These are phyloP conservation scores for Poecilia velifera DNA, from an alignment of 2,797 vertebrate genomes.

Conservation along the genomic window DNA sequence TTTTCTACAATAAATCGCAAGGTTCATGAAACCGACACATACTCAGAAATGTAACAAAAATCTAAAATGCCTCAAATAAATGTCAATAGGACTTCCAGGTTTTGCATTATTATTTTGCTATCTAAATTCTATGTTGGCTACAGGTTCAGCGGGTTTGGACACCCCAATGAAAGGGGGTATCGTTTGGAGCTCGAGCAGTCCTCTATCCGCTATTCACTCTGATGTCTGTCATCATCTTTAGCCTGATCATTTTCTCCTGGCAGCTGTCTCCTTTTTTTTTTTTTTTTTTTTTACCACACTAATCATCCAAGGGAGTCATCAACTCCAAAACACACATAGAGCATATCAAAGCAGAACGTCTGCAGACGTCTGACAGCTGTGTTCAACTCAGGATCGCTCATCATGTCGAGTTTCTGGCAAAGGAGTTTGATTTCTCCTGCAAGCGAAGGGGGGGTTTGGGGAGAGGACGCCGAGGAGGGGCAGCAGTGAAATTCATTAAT, in stretches of 20 bases:
- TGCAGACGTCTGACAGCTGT: constrained; percentile 70
- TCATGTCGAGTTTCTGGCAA: constrained; percentile 58
- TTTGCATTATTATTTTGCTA: not conserved
- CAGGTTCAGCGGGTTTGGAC: not conserved
- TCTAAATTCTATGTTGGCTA: not conserved
- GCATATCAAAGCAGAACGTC: constrained; percentile 57
- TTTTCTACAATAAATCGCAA: not conserved
- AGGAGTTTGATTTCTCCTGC: constrained; percentile 68
- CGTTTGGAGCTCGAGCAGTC: constrained; percentile 41
- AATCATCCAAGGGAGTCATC: constrained; percentile 48
- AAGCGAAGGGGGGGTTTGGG: constrained; percentile 21
- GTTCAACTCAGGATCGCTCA: constrained; percentile 58
- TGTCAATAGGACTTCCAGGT: too few species aligned
- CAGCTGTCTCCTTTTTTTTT: constrained; percentile 57
- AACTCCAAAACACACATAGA: constrained; percentile 19
- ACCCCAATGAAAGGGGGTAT: constrained; percentile 10
- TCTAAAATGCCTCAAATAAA: not conserved
- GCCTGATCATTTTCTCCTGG: constrained; percentile 68
- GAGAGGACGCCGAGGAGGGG: constrained; percentile 31
- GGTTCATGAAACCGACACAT: not conserved
- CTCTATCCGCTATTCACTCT: constrained; percentile 48
- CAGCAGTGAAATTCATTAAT: constrained; percentile 75
- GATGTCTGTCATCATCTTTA: constrained; percentile 64
- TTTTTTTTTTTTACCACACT: constrained; percentile 43
- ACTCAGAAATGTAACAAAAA: not conserved